Conservation (phyloP, 2,888 invertebrate genomes). For the Megastigmus dorsalis region DNA sequence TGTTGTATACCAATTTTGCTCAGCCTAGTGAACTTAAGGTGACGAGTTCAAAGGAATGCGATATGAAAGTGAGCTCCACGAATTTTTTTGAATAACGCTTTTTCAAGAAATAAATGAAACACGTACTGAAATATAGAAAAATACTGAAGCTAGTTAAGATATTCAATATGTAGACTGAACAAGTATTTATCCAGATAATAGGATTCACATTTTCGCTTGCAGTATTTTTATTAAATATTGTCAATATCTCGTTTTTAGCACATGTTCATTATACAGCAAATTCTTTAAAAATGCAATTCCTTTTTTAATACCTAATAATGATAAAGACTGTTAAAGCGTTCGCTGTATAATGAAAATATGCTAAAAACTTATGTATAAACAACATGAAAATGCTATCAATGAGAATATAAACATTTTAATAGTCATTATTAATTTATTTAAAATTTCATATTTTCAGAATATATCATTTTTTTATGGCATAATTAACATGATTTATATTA, state of each 20-base stretch:
- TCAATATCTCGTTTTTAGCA: slow-evolving; percentile 15
- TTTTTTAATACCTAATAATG: slow-evolving; percentile 51
- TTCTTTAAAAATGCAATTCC: slow-evolving; percentile 41
- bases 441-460: slow-evolving; percentile 12
- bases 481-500: slow-evolving; percentile 31
- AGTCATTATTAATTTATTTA: slow-evolving; percentile 21
- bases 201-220: slow-evolving; percentile 19
- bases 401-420: slow-evolving; percentile 31
- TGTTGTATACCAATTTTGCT: slow-evolving; percentile 42
- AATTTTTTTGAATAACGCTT: slow-evolving; percentile 49
- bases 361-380: slow-evolving; percentile 11
- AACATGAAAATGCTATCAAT: slow-evolving; percentile 32
- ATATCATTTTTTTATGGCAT: slow-evolving; percentile 35
- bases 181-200: slow-evolving; percentile 43
- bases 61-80: slow-evolving; percentile 40
- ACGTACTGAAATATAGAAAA: slow-evolving; percentile 46
- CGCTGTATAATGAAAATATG: slow-evolving; percentile 41
- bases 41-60: slow-evolving; percentile 29
- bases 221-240: slow-evolving; percentile 36
- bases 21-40: slow-evolving; percentile 36
- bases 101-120: slow-evolving; percentile 37
- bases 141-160: slow-evolving; percentile 46
- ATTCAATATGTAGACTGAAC: slow-evolving; percentile 50
- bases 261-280: slow-evolving; percentile 32
- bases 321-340: slow-evolving; percentile 51